A percentile compares a stretch with the other conserved stretches of the same genome.
phyloP scores from a whole-genome alignment of 2,113 vertebrate genomes.

The Myotis lucifugus region DNA sequence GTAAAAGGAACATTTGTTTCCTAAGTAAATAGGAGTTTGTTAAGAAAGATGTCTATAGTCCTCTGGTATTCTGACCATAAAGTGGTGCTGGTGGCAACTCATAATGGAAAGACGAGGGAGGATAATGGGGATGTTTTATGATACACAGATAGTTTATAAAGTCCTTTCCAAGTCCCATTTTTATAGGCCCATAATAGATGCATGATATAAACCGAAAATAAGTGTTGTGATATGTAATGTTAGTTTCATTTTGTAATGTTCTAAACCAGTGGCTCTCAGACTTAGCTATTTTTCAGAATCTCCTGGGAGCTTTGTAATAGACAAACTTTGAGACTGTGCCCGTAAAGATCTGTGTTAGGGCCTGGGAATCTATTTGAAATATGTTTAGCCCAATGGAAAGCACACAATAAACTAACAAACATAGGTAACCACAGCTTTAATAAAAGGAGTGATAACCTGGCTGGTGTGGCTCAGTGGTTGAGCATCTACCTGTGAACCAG shows the following conservation, averaged over 20 bases:
- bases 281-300: neutral
- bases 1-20: neutral
- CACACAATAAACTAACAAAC: slow-evolving; percentile 21
- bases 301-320: neutral
- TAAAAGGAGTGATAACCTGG: too few species aligned
- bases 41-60: neutral
- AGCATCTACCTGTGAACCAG: too few species aligned
- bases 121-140: neutral
- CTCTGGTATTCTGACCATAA: neutral
- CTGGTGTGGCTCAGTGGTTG: too few species aligned
- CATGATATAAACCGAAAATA: neutral
- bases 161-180: neutral
- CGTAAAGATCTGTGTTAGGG: neutral
- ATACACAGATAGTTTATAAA: neutral
- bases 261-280: neutral
- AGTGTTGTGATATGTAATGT: neutral
- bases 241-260: neutral
- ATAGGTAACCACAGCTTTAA: neutral
- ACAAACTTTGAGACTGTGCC: neutral
- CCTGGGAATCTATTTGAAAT: slow-evolving; percentile 20
- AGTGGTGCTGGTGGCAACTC: neutral
- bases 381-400: neutral
- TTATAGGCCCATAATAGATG: neutral
- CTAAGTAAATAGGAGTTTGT: neutral
- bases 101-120: neutral